These are phyloP conservation scores for Xyrichtys novacula DNA, from an alignment of 2,797 vertebrate genomes.

Conservation along the genomic window DNA sequence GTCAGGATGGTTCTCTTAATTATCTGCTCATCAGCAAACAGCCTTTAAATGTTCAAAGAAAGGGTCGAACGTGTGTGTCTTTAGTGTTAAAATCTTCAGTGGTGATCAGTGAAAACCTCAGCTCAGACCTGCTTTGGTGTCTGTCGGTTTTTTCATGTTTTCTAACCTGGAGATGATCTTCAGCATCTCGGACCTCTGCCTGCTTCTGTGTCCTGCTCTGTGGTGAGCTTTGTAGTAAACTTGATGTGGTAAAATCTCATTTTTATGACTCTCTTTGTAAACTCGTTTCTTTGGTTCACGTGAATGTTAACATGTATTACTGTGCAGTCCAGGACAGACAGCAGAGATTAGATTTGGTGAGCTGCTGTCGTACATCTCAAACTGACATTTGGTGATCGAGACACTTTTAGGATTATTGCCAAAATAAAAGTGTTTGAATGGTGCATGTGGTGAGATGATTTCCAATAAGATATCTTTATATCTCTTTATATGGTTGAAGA, in stretches of 20 bases:
- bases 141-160: too few species aligned
- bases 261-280: neutral
- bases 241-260: neutral
- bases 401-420: neutral
- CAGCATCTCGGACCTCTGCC: neutral
- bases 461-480: neutral
- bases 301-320: neutral
- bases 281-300: neutral
- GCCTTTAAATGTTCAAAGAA: too few species aligned
- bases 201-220: neutral
- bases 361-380: neutral
- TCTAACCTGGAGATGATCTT: too few species aligned
- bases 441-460: neutral
- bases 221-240: constrained; percentile 2
- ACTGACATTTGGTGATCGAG: neutral
- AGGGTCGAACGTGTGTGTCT: too few species aligned
- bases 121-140: too few species aligned
- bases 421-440: neutral
- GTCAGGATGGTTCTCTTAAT: neutral
- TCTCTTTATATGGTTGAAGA: neutral
- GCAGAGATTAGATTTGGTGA: neutral
- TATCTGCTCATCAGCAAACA: too few species aligned
- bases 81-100: constrained; percentile 34
- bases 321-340: neutral
- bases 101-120: neutral